Evolutionary conservation across 2,888 invertebrate genomes (phyloP).

Genomic region (Lochmaea crataegi): DNA sequence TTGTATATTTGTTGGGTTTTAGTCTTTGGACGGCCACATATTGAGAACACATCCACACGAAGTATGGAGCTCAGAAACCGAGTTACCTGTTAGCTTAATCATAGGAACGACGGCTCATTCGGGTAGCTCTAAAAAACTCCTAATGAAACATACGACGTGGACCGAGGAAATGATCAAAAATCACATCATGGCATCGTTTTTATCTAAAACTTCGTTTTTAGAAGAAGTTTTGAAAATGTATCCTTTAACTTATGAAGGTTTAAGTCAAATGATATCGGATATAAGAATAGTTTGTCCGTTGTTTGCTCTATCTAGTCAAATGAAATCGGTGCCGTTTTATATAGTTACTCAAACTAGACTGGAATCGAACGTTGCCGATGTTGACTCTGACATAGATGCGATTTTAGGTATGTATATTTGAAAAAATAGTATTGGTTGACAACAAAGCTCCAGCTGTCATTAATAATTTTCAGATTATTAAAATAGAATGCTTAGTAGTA

Average conservation of each 20-base stretch:
- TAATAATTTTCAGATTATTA: no score
- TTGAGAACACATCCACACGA: slow-evolving; percentile 75
- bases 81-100: slow-evolving; percentile 68
- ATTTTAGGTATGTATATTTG: slow-evolving; percentile 73
- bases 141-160: slow-evolving; percentile 74
- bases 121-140: slow-evolving; percentile 73
- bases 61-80: slow-evolving; percentile 69
- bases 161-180: slow-evolving; percentile 74
- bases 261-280: slow-evolving; percentile 81
- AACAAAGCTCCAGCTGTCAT: no score
- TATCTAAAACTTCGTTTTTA: slow-evolving; percentile 74
- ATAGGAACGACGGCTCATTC: slow-evolving; percentile 82
- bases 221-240: slow-evolving; percentile 74
- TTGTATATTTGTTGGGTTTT: slow-evolving; percentile 4
- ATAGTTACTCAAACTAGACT: slow-evolving; percentile 76
- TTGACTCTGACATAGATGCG: slow-evolving; percentile 78
- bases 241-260: slow-evolving; percentile 74
- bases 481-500: no score
- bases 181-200: slow-evolving; percentile 72
- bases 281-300: slow-evolving; percentile 85
- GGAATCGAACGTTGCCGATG: slow-evolving; percentile 62
- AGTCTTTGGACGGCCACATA: slow-evolving; percentile 74
- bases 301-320: slow-evolving; percentile 73
- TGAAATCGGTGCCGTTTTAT: slow-evolving; percentile 77
- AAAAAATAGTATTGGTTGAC: not conserved